These are phyloP conservation scores for Odocoileus virginianus DNA, from an alignment of 2,113 vertebrate genomes.

Conservation along the genomic window DNA sequence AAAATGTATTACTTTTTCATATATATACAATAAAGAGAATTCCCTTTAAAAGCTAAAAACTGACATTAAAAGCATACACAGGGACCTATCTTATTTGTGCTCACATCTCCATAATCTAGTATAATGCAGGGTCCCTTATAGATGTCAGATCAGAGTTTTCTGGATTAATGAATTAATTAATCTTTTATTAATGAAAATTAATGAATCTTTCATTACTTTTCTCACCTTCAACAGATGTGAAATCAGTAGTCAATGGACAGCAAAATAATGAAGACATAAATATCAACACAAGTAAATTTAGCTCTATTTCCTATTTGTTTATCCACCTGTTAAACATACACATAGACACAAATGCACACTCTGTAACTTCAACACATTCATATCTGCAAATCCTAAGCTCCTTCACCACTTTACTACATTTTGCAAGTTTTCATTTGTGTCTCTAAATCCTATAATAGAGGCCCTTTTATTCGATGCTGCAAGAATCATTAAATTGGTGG, in stretches of 20 bases:
- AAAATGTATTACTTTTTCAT: not conserved
- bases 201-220: not conserved
- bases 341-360: not conserved
- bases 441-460: not conserved
- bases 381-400: not conserved
- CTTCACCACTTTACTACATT: not conserved
- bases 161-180: not conserved
- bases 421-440: not conserved
- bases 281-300: not conserved
- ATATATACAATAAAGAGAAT: not conserved
- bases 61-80: not conserved
- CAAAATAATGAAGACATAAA: not conserved
- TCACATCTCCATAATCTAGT: not conserved
- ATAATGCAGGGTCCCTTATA: not conserved
- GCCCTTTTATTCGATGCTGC: not conserved
- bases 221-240: not conserved
- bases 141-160: not conserved
- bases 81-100: not conserved
- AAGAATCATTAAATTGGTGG: not conserved
- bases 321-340: not conserved
- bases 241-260: not conserved
- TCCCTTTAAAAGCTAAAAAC: not conserved
- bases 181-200: not conserved
- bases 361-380: not conserved
- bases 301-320: not conserved